Base-by-base conservation (phyloP, 2,797 vertebrate species). In the Gouania willdenowi region DNA sequence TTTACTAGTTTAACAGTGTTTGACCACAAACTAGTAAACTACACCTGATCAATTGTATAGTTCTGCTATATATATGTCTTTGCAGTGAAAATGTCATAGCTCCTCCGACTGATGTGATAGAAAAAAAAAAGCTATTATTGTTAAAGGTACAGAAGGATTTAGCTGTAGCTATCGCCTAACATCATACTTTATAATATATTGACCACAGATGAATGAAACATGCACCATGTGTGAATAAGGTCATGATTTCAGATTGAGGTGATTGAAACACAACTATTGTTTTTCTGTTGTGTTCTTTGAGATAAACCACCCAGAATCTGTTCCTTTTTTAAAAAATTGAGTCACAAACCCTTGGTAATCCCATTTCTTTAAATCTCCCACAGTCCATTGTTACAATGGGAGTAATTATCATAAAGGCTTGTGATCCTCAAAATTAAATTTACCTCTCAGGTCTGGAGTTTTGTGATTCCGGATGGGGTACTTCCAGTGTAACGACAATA, bases 391-490 rank as follows among this genome's bases (percentile, higher is more conserved):
- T 59, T 51, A 36, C 53, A 78, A 71, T 75, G 60, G 48, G 24
- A 48, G 42, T 69, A 71, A 84, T 86, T 79, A 77, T 72, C 67
- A 82, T 63, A 67, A 65, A 48, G 48, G 48, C 71, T 37, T 63
- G 62, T 85, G 79, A 85, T 82, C 82, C 77, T 75, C 46, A 69
- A 79, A 58, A 85, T 87, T 72, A 68, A 79, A 87, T 84, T 66
- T 65, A 60, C 58, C 66, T 71, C 65, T 62, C 54, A 56, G 65
- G 60, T 73, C 67, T 52, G 45, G 55, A 57, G 22, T 46, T 71
- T 62, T 41, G 60, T 68, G 51, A 65, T 78, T 56, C 62, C 66
- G 81, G 74, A 71, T 71, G 60, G 75, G 66, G 52, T 70, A 66
- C 43, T 56, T 55, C 52, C 19, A 39, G 46, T 59, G 48, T 42